phyloP scores from a whole-genome alignment of 1,140 invertebrate species.

The Neodiprion virginianus region DNA sequence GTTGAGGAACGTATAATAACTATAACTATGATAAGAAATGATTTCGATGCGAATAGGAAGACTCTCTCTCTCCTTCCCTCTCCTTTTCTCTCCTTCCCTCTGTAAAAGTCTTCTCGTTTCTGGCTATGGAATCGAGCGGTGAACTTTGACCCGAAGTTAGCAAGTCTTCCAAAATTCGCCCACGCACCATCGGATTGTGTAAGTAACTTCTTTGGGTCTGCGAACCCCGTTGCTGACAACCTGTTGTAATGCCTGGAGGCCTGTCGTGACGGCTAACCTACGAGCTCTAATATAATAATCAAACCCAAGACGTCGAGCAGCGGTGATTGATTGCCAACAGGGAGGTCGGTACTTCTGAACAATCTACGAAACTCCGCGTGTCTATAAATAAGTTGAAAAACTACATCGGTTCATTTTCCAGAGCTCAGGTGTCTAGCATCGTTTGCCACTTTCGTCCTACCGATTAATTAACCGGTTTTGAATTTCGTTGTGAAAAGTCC shows the following conservation, averaged over 20 bases:
- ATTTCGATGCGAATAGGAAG: too few species aligned
- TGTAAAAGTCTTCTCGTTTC: not conserved
- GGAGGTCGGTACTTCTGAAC: not conserved
- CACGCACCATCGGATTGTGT: not conserved
- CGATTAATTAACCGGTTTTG: too few species aligned
- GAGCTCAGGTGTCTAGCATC: too few species aligned
- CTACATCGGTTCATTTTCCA: not conserved
- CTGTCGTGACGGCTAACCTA: not conserved
- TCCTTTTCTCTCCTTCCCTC: not conserved
- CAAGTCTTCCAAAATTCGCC: not conserved
- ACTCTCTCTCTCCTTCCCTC: not conserved
- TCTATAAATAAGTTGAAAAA: not conserved
- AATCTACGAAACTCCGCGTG: not conserved
- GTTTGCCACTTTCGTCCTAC: too few species aligned
- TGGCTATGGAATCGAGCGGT: not conserved
- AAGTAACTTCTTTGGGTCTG: not conserved
- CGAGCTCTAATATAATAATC: constrained; percentile 5
- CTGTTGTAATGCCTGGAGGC: not conserved
- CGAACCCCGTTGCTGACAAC: not conserved
- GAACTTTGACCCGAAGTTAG: not conserved
- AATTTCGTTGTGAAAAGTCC: too few species aligned
- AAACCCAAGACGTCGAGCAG: not conserved
- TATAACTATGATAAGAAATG: too few species aligned
- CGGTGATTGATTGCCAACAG: not conserved
- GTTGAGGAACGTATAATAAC: too few species aligned